Percentiles rank a stretch among this genome's conserved stretches.
Conservation (phyloP, 1,140 invertebrate species). For the Aphaenogaster rudis region DNA sequence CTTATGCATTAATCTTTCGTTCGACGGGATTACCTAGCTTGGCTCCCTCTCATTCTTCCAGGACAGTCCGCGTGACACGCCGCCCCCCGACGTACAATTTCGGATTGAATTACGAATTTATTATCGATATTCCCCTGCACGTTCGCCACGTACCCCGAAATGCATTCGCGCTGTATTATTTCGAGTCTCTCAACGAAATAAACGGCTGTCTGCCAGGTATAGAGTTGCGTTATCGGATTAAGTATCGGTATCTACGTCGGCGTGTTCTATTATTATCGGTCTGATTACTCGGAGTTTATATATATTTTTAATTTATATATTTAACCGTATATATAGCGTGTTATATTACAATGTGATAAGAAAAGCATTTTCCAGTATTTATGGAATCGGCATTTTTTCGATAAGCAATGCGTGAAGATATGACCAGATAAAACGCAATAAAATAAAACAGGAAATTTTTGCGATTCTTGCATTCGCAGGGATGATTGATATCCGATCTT, state of each 20-base stretch:
- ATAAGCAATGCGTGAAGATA: background rate
- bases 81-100: background rate
- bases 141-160: background rate
- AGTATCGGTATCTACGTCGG: background rate
- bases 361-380: background rate
- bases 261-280: background rate
- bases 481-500: slow-evolving; percentile 24
- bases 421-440: background rate
- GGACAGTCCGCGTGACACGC: background rate
- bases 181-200: background rate
- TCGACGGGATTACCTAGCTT: background rate
- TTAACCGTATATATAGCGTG: background rate
- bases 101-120: slow-evolving; percentile 18
- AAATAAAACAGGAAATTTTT: slow-evolving; percentile 11
- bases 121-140: background rate
- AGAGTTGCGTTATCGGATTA: background rate
- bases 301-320: background rate
- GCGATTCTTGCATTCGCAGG: background rate
- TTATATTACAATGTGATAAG: background rate
- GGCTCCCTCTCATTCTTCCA: background rate
- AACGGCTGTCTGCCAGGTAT: background rate
- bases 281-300: background rate
- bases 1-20: slow-evolving; percentile 52
- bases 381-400: background rate
- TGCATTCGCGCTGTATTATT: background rate